Base-by-base conservation (phyloP, 1,140 invertebrate genomes). In the Coelopa frigida region DNA sequence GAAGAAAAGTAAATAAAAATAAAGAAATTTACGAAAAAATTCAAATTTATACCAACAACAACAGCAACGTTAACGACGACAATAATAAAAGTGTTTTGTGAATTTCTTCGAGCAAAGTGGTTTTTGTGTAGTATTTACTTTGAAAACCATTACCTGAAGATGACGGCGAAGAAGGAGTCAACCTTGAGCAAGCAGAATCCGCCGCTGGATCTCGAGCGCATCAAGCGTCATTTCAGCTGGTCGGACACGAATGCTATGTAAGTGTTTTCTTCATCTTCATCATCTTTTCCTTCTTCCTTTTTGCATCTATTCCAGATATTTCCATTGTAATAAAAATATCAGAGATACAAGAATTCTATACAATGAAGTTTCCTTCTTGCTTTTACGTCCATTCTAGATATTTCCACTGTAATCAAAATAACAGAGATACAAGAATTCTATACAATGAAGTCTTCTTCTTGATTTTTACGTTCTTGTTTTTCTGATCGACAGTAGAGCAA, bases 241-340 rank as follows among this genome's bases (percentile, higher is more conserved):
- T 66, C 62, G 27, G 62, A 62, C 46, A 48, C 62, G 38, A 62
- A 62, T 62, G 60, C 58, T 57, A 66, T 62, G 62, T 66, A 60
- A 66, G 62, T 64, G 55, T 36, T 15, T 11, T 10, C 18, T 36
- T 36, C 14, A 36, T 36, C 18, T 36, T 36, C 18, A 8, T 36
- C 18, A 8, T 36, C 14, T 10, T 36, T 36, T 36, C 6, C 33
- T n/a, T 36, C 18, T 10, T 36, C 12, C 6, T 7, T 36, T 36
- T 29, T 14, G 8, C 27, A 29, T 29, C 14, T 29, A 14, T 29
- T 29, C 27, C 8, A n/a, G n/a, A n/a, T n/a, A n/a, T n/a, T n/a
- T n/a, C n/a, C n/a, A n/a, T n/a, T n/a, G n/a, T n/a, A n/a, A n/a
- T n/a, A n/a, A n/a, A n/a, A n/a, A n/a, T n/a, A n/a, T n/a, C n/a